Conservation (phyloP, 2,888 invertebrate genomes). For the Caenorhabditis macrosperma region DNA sequence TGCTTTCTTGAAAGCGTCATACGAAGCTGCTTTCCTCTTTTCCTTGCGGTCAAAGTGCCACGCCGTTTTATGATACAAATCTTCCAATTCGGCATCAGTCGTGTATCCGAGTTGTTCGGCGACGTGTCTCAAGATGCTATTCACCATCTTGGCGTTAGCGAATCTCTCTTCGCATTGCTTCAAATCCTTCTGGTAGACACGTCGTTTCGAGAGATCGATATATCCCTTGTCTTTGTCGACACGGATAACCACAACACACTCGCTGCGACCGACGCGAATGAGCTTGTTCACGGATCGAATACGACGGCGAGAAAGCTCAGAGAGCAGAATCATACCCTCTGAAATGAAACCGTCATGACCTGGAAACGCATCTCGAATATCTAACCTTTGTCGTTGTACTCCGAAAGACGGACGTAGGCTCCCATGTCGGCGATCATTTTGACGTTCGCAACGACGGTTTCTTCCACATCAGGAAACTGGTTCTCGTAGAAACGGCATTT, state of each 20-base stretch:
- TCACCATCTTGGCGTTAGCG: conserved; percentile 85
- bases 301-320: conserved; percentile 96
- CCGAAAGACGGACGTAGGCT: conserved; percentile 96
- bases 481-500: conserved; percentile 97
- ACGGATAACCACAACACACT: conserved; percentile 98
- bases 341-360: conserved; percentile 20
- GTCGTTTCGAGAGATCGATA: conserved; percentile 98
- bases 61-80: conserved; percentile 85
- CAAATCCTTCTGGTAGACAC: conserved; percentile 97
- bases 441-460: conserved; percentile 94
- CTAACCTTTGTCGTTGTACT: conserved; percentile 96
- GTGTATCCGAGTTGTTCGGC: conserved; percentile 94
- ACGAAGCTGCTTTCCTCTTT: conserved; percentile 94
- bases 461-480: conserved; percentile 97
- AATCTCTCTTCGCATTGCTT: conserved; percentile 98
- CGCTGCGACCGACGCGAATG: conserved; percentile 97
- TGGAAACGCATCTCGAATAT: no score
- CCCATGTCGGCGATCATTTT: conserved; percentile 99
- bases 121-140: conserved; percentile 92
- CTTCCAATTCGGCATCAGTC: conserved; percentile 91
- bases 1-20: conserved; percentile 98
- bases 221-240: conserved; percentile 99
- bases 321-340: conserved; percentile 93
- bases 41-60: conserved; percentile 98
- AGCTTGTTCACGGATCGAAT: conserved; percentile 99